phyloP scores from a whole-genome alignment of 1,140 invertebrate genomes.

The Bursaphelenchus mucronatus region DNA sequence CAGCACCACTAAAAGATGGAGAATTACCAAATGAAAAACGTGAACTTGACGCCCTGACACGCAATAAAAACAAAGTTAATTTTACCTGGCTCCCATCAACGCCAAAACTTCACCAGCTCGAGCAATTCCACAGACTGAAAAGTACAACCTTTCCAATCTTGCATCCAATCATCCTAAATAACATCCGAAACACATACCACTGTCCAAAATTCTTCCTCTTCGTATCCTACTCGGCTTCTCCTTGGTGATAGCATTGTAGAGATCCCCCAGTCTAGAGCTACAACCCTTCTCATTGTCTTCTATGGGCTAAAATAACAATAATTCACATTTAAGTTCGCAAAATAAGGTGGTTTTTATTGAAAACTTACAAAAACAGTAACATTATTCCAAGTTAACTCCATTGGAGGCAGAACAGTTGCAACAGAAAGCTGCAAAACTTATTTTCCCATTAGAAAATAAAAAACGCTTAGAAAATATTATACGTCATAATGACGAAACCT shows the following conservation, averaged over 20 bases:
- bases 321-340: not conserved
- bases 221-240: not conserved
- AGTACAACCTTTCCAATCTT: too few species aligned
- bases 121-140: conserved; percentile 75
- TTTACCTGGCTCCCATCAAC: conserved; percentile 74
- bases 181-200: not conserved
- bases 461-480: too few species aligned
- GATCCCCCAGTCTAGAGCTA: not conserved
- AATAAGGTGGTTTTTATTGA: not conserved
- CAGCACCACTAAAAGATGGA: conserved; percentile 73
- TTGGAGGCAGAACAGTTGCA: conserved; percentile 5
- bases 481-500: too few species aligned
- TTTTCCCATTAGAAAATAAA: too few species aligned
- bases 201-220: conserved; percentile 6
- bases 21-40: not conserved
- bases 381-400: conserved; percentile 16
- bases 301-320: conserved; percentile 3
- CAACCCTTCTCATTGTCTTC: conserved; percentile 1
- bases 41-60: not conserved
- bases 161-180: not conserved
- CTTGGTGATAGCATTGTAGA: not conserved
- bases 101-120: conserved; percentile 82
- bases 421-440: conserved; percentile 2
- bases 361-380: conserved; percentile 1
- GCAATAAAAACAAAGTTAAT: not conserved